phyloP scores from a whole-genome alignment of 37 sponge, comb jelly and placozoan genomes.

The Crambe crambe region DNA sequence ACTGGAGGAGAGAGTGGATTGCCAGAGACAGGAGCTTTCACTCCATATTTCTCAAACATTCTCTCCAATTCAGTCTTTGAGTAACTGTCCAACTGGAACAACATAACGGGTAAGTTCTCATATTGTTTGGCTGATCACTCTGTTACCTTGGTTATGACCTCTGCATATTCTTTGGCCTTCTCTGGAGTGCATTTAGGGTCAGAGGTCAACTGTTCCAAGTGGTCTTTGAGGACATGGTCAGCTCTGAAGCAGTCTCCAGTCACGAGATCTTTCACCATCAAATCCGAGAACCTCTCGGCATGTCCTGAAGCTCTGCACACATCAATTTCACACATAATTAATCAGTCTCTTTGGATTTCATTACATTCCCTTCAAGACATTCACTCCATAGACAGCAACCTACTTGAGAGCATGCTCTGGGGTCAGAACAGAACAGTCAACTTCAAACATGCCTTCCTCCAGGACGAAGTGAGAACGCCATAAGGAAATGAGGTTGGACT shows the following conservation, averaged over 20 bases:
- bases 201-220: slow-evolving; percentile 62
- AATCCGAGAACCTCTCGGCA: slow-evolving; percentile 90
- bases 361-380: too few species aligned
- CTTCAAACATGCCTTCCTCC: slow-evolving; percentile 92
- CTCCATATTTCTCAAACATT: slow-evolving; percentile 66
- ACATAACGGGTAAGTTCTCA: too few species aligned
- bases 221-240: slow-evolving; percentile 86
- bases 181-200: slow-evolving; percentile 69
- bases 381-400: slow-evolving; percentile 3
- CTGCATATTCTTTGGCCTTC: slow-evolving; percentile 65
- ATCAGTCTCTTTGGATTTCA: too few species aligned
- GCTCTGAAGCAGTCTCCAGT: slow-evolving; percentile 97
- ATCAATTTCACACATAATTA: background rate
- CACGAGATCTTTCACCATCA: slow-evolving; percentile 93
- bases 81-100: slow-evolving; percentile 74
- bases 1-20: slow-evolving; percentile 82
- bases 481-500: slow-evolving; percentile 77
- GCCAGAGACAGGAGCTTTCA: slow-evolving; percentile 81
- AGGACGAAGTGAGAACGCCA: slow-evolving; percentile 97
- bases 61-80: slow-evolving; percentile 73
- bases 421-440: slow-evolving; percentile 84
- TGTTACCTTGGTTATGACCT: slow-evolving; percentile 42
- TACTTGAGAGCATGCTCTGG: slow-evolving; percentile 87
- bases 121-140: too few species aligned
- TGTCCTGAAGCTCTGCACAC: slow-evolving; percentile 86